phyloP scores from a whole-genome alignment of 2,797 vertebrate genomes.

The Octomys mimax region DNA sequence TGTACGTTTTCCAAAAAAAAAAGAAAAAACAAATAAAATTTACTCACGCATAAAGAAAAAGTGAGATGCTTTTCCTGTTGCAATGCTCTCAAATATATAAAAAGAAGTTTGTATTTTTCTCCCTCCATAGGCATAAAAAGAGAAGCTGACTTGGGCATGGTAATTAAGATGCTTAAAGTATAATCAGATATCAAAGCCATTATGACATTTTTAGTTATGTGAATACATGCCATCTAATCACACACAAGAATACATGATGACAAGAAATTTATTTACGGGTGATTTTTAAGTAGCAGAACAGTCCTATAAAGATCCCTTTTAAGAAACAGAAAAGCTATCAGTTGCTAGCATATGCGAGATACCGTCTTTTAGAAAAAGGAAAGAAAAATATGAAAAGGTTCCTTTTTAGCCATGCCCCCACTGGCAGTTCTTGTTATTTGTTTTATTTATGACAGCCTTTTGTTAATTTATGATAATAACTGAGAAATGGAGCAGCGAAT shows the following conservation, averaged over 20 bases:
- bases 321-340: background rate
- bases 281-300: background rate
- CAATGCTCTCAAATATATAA: background rate
- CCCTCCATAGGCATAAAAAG: no score
- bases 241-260: background rate
- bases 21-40: background rate
- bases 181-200: background rate
- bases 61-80: background rate
- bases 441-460: background rate
- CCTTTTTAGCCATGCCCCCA: background rate
- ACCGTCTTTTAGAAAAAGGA: background rate
- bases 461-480: background rate
- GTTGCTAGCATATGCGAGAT: no score
- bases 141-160: rapidly evolving
- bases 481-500: background rate
- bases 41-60: background rate
- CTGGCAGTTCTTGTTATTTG: background rate
- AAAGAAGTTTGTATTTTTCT: no score
- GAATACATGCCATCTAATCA: background rate
- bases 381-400: background rate
- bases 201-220: no score
- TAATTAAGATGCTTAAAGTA: background rate
- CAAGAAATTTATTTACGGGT: background rate
- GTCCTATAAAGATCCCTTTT: no score
- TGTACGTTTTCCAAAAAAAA: background rate